phyloP scores from a whole-genome alignment of 2,113 vertebrate genomes.

The Muntiacus muntjak region DNA sequence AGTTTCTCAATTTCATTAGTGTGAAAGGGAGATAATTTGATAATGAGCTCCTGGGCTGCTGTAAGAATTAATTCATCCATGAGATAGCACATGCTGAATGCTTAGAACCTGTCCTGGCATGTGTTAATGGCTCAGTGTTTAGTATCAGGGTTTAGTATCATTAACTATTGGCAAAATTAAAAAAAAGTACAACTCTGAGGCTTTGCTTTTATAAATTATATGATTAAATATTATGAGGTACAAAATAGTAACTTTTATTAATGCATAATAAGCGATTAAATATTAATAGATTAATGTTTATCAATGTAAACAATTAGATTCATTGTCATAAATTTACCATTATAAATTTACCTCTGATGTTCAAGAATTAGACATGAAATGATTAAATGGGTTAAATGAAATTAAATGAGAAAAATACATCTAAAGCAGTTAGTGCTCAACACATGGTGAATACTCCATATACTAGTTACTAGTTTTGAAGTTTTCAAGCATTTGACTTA shows the following conservation, averaged over 20 bases:
- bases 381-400: background rate
- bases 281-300: background rate
- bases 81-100: background rate
- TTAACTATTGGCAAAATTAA: background rate
- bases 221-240: background rate
- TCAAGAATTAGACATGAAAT: background rate
- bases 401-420: background rate
- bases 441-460: background rate
- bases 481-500: background rate
- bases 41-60: background rate
- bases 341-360: background rate
- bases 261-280: background rate
- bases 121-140: background rate
- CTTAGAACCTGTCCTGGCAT: background rate
- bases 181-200: background rate
- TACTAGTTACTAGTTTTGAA: background rate
- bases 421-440: background rate
- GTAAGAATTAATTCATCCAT: background rate
- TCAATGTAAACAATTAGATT: background rate
- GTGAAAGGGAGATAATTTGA: background rate
- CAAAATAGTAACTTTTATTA: slow-evolving; percentile 27
- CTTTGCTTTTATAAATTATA: slow-evolving; percentile 17
- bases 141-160: background rate
- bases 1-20: background rate
- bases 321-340: background rate